Conservation (phyloP, 1,140 invertebrate genomes). For the Conus betulinus region DNA sequence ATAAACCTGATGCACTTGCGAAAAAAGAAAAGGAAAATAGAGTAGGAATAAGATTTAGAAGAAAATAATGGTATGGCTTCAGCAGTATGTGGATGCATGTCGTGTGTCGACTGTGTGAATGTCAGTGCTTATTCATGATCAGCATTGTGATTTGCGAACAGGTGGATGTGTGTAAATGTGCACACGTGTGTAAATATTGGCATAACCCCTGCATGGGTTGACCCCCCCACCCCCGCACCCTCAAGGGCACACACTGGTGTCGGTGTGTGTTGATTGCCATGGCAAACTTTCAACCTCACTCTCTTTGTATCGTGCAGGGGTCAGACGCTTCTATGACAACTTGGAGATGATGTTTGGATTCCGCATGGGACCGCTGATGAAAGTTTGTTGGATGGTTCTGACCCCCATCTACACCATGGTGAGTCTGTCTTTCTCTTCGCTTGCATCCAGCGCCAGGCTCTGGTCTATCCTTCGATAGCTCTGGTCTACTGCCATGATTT, state of each 20-base stretch:
- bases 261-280: slow-evolving; percentile 22
- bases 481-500: too few relatives aligned
- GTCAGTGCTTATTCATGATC: too few relatives aligned
- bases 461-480: too few relatives aligned
- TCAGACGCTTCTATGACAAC: slow-evolving; percentile 80
- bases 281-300: not conserved
- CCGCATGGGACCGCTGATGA: slow-evolving; percentile 78
- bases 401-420: slow-evolving; percentile 82
- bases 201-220: slow-evolving; percentile 22
- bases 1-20: not conserved
- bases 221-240: not conserved
- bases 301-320: slow-evolving; percentile 70
- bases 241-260: slow-evolving; percentile 32
- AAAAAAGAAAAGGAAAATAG: not conserved
- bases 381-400: slow-evolving; percentile 80
- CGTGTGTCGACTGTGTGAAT: too few relatives aligned
- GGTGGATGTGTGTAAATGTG: not conserved
- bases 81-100: too few relatives aligned
- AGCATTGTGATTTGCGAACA: too few relatives aligned
- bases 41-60: not conserved
- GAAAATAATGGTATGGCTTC: too few relatives aligned
- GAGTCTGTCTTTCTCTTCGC: slow-evolving; percentile 56
- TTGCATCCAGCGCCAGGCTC: too few relatives aligned
- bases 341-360: slow-evolving; percentile 83
- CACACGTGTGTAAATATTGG: not conserved